phyloP scores from a whole-genome alignment of 2,888 invertebrate species.

The Lagria hirta region DNA sequence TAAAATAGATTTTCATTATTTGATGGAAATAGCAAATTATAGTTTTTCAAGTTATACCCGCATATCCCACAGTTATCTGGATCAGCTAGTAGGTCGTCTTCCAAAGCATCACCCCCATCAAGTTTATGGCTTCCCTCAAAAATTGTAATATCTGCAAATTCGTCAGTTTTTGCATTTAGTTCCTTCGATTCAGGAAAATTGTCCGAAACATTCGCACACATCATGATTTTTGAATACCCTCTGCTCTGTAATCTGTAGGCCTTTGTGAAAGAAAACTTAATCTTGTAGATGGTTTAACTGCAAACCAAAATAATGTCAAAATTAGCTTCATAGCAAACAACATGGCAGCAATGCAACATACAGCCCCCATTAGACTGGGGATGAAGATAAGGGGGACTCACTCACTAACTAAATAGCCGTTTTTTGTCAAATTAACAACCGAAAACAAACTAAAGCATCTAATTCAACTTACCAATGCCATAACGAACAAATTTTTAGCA shows the following conservation, averaged over 20 bases:
- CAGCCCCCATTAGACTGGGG: conserved; percentile 8
- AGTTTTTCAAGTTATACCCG: conserved; percentile 44
- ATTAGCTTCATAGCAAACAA: conserved; percentile 12
- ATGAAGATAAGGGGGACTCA: no score
- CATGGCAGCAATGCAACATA: conserved; percentile 11
- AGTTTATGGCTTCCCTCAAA: conserved; percentile 47
- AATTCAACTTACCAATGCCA: conserved; percentile 54
- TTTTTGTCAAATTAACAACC: conserved; percentile 5
- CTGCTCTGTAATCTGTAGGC: conserved; percentile 41
- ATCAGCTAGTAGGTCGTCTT: conserved; percentile 51
- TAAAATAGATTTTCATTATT: conserved; percentile 40
- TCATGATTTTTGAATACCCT: conserved; percentile 29
- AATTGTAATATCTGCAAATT: conserved; percentile 48
- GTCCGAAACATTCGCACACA: conserved; percentile 30
- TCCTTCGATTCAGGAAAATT: conserved; percentile 43
- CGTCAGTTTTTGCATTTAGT: conserved; percentile 43
- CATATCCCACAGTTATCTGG: conserved; percentile 54
- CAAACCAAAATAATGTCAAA: conserved; percentile 30
- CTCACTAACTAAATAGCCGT: no score
- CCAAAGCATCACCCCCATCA: conserved; percentile 49
- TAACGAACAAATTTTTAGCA: conserved; percentile 54
- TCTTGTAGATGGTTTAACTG: conserved; percentile 50
- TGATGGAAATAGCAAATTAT: neutral
- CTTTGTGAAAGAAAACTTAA: conserved; percentile 47
- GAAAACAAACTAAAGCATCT: neutral